Conservation (phyloP, 2,888 invertebrate species). For the Tricholauxania praeusta region DNA sequence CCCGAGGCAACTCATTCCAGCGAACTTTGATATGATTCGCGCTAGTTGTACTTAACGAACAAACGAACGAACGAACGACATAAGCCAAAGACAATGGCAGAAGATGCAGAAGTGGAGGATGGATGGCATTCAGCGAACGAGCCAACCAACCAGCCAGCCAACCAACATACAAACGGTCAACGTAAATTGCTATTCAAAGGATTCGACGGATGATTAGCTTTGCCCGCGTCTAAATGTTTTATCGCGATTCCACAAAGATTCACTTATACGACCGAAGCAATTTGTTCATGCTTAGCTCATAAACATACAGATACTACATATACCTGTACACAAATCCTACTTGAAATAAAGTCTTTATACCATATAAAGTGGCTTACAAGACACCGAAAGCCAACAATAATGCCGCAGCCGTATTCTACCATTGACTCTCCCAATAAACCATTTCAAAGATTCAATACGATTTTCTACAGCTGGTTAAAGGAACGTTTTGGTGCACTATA, state of each 20-base stretch:
- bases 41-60: neutral
- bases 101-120: too few species aligned
- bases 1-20: slow-evolving; percentile 34
- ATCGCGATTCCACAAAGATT: slow-evolving; percentile 46
- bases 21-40: slow-evolving; percentile 11
- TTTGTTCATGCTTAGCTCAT: slow-evolving; percentile 32
- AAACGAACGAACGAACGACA: neutral
- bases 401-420: slow-evolving; percentile 1
- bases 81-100: too few species aligned
- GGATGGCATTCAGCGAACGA: neutral
- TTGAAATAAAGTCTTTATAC: slow-evolving; percentile 29
- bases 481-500: slow-evolving; percentile 36
- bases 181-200: slow-evolving; percentile 43
- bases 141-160: neutral
- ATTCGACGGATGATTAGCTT: slow-evolving; percentile 45
- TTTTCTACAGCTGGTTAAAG: slow-evolving; percentile 49
- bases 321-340: neutral
- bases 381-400: neutral
- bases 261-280: slow-evolving; percentile 41
- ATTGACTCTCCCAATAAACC: slow-evolving; percentile 39
- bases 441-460: slow-evolving; percentile 40
- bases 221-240: slow-evolving; percentile 42
- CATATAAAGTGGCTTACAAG: slow-evolving; percentile 1
- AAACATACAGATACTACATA: slow-evolving; percentile 7
- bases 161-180: slow-evolving; percentile 11